Percentiles rank a stretch among this genome's conserved stretches.
phyloP scores from a whole-genome alignment of 30 jellyfish, hydroid and myxozoan genomes.

The Morbakka virulenta region DNA sequence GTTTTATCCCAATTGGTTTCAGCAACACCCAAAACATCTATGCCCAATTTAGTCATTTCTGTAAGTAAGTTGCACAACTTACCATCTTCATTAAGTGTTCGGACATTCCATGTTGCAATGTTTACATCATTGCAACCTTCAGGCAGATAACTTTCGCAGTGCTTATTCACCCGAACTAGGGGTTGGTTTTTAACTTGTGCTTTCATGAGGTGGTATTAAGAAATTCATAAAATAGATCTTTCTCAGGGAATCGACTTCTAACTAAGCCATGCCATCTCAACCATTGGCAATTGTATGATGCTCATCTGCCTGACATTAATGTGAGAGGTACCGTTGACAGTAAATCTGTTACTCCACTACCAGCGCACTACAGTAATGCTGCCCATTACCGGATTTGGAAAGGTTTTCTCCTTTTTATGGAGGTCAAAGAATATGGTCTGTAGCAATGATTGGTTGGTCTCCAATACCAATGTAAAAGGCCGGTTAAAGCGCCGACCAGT shows the following conservation, averaged over 20 bases:
- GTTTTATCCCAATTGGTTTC: conserved; percentile 2
- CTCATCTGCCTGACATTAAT: not conserved
- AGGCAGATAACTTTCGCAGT: not conserved
- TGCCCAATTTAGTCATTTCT: not conserved
- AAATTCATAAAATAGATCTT: not conserved
- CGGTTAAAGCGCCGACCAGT: not conserved
- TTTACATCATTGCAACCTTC: not conserved
- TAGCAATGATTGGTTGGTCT: not conserved
- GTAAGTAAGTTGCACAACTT: not conserved
- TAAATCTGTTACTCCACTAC: not conserved
- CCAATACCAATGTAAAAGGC: not conserved
- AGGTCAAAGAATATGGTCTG: not conserved
- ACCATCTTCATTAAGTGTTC: not conserved
- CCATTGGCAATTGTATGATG: not conserved
- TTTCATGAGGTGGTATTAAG: not conserved
- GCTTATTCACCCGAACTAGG: not conserved
- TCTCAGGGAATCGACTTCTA: not conserved
- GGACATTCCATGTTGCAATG: not conserved
- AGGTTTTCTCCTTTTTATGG: not conserved
- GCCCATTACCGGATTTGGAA: not conserved
- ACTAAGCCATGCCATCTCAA: not conserved
- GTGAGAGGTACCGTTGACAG: not conserved
- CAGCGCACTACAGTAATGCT: not conserved
- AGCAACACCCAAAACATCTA: conserved; percentile 3
- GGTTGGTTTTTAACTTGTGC: not conserved